These are phyloP conservation scores for Megalonaias nervosa DNA, from an alignment of 1,140 invertebrate species.

Conservation along the genomic window DNA sequence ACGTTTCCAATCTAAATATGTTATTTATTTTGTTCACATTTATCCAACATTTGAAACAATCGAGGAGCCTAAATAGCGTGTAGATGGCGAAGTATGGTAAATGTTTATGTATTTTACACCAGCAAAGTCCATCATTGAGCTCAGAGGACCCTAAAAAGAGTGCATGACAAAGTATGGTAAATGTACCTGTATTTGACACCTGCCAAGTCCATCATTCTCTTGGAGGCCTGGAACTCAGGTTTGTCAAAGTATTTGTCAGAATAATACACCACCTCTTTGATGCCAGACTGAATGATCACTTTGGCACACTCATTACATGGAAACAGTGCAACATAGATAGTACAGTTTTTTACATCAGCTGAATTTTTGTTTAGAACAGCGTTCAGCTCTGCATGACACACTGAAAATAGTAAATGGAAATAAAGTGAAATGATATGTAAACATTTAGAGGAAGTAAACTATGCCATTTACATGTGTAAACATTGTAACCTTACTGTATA, in stretches of 20 bases:
- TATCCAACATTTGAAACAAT: too few species aligned
- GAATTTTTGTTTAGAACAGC: conserved; percentile 94
- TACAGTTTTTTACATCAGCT: conserved; percentile 83
- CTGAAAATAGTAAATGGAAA: conserved; percentile 75
- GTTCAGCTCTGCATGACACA: conserved; percentile 98
- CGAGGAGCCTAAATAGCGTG: too few species aligned
- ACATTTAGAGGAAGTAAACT: too few species aligned
- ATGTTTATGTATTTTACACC: too few species aligned
- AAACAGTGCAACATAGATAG: conserved; percentile 90
- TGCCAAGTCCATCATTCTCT: conserved; percentile 85
- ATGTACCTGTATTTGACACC: conserved; percentile 77
- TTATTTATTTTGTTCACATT: too few species aligned
- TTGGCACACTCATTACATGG: conserved; percentile 98
- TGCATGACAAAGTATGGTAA: too few species aligned
- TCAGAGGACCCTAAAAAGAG: too few species aligned
- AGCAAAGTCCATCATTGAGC: too few species aligned
- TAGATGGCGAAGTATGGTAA: too few species aligned
- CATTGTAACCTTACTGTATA: neutral
- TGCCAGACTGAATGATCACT: conserved; percentile 96
- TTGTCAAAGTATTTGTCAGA: conserved; percentile 86
- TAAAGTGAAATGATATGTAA: neutral
- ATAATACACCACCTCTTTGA: conserved; percentile 83
- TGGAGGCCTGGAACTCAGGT: conserved; percentile 79
- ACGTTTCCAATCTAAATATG: too few species aligned
- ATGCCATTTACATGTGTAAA: neutral